These are phyloP conservation scores for Manis crassicaudata DNA, from an alignment of 2,797 vertebrate species.

Conservation along the genomic window DNA sequence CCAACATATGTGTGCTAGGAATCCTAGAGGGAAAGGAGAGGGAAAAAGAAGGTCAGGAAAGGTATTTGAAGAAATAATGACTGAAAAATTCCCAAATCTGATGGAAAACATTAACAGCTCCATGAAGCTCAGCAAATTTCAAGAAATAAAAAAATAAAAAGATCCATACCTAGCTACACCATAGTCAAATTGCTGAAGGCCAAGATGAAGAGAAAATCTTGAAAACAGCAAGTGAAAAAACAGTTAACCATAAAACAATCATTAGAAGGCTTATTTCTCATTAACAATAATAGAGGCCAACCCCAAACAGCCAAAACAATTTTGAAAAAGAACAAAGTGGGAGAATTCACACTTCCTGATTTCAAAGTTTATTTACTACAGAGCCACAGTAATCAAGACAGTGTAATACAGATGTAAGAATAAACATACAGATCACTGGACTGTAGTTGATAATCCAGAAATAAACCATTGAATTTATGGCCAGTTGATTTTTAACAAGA, in stretches of 20 bases:
- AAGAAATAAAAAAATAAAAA: neutral
- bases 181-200: neutral
- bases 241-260: neutral
- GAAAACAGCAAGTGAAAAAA: neutral
- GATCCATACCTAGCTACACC: neutral
- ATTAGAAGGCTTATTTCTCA: neutral
- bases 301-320: neutral
- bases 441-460: neutral
- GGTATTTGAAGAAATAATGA: neutral
- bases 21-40: neutral
- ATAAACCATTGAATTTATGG: neutral
- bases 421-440: neutral
- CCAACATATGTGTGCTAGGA: neutral
- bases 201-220: neutral
- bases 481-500: neutral
- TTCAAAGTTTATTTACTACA: neutral
- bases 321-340: neutral
- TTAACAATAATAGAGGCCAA: neutral
- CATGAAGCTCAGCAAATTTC: neutral
- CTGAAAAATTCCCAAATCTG: neutral
- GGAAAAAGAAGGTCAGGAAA: neutral
- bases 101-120: neutral
- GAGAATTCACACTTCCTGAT: neutral
- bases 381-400: neutral
- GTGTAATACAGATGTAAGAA: neutral